These are phyloP conservation scores for Ips typographus DNA, from an alignment of 1,140 invertebrate genomes.

Conservation along the genomic window DNA sequence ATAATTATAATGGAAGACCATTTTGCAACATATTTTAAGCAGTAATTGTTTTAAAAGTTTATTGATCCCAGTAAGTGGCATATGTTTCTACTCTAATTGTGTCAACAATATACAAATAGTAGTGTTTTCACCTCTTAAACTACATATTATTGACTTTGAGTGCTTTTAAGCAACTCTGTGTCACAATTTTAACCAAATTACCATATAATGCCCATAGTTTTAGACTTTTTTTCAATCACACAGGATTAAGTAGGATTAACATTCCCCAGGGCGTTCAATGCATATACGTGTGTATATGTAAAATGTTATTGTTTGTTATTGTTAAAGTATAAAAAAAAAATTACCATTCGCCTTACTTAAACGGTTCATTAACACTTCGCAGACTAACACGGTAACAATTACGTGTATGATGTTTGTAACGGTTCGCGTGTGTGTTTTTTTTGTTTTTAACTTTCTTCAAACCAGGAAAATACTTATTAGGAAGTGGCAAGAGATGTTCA, in stretches of 20 bases:
- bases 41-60: background rate
- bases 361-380: constrained; percentile 1
- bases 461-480: background rate
- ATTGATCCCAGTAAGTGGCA: background rate
- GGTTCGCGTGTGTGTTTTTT: background rate
- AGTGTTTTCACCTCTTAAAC: background rate
- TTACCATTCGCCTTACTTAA: background rate
- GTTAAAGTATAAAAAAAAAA: background rate
- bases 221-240: background rate
- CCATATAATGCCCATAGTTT: constrained; percentile 2
- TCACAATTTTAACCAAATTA: constrained; percentile 10
- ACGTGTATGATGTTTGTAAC: background rate
- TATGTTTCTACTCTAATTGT: constrained; percentile 3
- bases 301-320: background rate
- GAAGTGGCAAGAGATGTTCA: no score
- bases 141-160: background rate
- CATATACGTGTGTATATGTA: background rate
- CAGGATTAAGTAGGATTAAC: background rate
- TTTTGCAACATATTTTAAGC: background rate
- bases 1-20: background rate
- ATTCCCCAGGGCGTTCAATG: background rate
- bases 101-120: background rate
- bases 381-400: background rate
- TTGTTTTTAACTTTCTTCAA: background rate
- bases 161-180: constrained; percentile 11